Evolutionary conservation across 2,888 invertebrate genomes (phyloP), one percentile per base, ranked within the genome.

Genomic region (Odontothrips loti): DNA sequence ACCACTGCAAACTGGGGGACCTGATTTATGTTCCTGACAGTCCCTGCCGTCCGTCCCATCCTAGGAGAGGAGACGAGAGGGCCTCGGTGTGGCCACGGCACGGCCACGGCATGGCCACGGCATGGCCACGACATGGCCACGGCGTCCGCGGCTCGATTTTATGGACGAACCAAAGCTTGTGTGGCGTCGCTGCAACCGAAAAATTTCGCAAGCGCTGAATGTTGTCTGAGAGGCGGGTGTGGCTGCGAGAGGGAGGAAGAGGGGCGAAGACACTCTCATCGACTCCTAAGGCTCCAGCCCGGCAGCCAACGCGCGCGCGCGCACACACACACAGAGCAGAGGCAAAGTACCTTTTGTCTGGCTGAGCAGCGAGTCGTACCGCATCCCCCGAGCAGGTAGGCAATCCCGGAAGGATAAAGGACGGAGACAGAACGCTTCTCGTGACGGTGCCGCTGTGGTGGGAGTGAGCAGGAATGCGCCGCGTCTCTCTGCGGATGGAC

Each of bases 331-430:
- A 43, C 34, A 17, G 58, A 20, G 15, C 58, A 58, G 58, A 58
- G 58, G 58, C 58, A 17, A 58, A 58, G 58, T 58, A 58, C 58
- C 58, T 58, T 58, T 58, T 58, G 58, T 58, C 58, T 58, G n/a
- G n/a, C 20, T 12, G 58, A 6, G 17, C 58, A 2, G 58, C 20
- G 58, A 51, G 51, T n/a, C 12, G 51, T 51, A 6, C 9, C 9
- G 1, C 51, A 12, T 17, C 48, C 48, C 48, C 48, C 51, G 34
- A 43, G 34, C 34, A 43, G 34, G 34, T 43, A 43, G 34, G 34
- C 34, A 43, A 2, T 43, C 34, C 34, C 34, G 34, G 34, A 43
- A 43, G 34, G 6, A n/a, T n/a, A 2, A 43, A 43, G 34, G 34
- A 43, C 2, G 34, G 34, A 43, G 34, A 2, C 34, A 4, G n/a